Evolutionary conservation across 2,797 vertebrate species (phyloP).

Genomic region (Xyrichtys novacula): DNA sequence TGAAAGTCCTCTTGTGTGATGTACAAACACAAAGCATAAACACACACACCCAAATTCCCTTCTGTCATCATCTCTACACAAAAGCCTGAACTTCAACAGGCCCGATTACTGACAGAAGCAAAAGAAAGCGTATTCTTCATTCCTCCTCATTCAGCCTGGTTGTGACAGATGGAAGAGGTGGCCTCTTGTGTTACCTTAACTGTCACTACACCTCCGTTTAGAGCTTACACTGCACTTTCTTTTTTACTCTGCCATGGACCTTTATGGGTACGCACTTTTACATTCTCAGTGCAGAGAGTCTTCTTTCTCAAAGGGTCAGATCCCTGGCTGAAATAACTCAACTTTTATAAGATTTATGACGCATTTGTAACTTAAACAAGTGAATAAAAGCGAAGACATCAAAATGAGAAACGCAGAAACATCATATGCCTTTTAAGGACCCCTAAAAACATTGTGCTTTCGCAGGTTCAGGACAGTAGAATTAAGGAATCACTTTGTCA

Average conservation of each 20-base stretch:
- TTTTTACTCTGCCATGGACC: constrained; percentile 42
- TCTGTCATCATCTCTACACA: constrained; percentile 14
- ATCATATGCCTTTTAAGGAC: too few species aligned
- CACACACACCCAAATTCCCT: constrained; percentile 12
- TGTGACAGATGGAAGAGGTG: constrained; percentile 71
- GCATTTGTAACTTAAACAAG: too few species aligned
- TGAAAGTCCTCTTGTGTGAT: constrained; percentile 32
- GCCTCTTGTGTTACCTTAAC: constrained; percentile 51
- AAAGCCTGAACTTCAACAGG: constrained; percentile 41
- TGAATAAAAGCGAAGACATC: too few species aligned
- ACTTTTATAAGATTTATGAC: too few species aligned
- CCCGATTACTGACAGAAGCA: constrained; percentile 46
- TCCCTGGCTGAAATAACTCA: too few species aligned
- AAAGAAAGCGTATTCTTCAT: constrained; percentile 44
- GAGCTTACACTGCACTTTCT: constrained; percentile 66
- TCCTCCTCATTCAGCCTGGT: constrained; percentile 42
- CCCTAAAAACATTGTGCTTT: too few species aligned
- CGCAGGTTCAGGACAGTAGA: too few species aligned
- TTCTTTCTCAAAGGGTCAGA: constrained; percentile 46
- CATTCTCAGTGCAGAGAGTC: constrained; percentile 43
- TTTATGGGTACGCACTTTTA: constrained; percentile 34
- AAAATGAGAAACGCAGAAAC: too few species aligned
- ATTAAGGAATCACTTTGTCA: too few species aligned
- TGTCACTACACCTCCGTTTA: constrained; percentile 52
- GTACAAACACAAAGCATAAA: constrained; percentile 7